Percentiles rank a stretch among this genome's conserved stretches.
phyloP scores from a whole-genome alignment of 2,888 invertebrate species.

The Caradrina clavipalpis region DNA sequence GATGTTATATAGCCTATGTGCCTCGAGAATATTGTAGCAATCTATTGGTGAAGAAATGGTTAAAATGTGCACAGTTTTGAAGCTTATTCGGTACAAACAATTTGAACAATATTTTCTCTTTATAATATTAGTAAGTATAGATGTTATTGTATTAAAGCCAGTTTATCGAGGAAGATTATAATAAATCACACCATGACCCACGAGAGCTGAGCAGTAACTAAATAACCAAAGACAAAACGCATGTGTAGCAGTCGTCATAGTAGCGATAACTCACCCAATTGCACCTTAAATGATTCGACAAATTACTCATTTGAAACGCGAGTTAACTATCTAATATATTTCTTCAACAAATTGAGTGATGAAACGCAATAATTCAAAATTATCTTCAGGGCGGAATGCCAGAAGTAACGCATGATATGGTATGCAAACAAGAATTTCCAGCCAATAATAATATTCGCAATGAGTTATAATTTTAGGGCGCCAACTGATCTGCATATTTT shows the following conservation, averaged over 20 bases:
- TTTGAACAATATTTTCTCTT: no score
- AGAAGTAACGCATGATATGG: constrained; percentile 25
- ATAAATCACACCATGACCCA: no score
- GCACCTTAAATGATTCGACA: background rate
- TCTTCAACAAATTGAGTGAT: constrained; percentile 18
- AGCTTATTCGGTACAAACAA: no score
- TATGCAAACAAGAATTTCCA: constrained; percentile 35
- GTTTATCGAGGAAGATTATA: no score
- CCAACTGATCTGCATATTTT: constrained; percentile 22
- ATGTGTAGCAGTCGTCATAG: background rate
- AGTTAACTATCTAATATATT: constrained; percentile 13
- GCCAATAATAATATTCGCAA: constrained; percentile 46
- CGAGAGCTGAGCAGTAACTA: no score
- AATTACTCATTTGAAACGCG: constrained; percentile 5
- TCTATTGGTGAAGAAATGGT: no score
- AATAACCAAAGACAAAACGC: no score
- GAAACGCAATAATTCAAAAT: constrained; percentile 29
- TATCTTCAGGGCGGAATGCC: constrained; percentile 43
- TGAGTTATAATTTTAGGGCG: constrained; percentile 33
- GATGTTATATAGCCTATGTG: no score
- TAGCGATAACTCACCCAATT: background rate
- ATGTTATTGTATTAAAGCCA: no score
- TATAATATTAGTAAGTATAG: no score
- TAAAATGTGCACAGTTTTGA: no score
- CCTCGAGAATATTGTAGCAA: no score